Evolutionary conservation across 1,140 invertebrate genomes (phyloP).

Genomic region (Drosophila melanica): DNA sequence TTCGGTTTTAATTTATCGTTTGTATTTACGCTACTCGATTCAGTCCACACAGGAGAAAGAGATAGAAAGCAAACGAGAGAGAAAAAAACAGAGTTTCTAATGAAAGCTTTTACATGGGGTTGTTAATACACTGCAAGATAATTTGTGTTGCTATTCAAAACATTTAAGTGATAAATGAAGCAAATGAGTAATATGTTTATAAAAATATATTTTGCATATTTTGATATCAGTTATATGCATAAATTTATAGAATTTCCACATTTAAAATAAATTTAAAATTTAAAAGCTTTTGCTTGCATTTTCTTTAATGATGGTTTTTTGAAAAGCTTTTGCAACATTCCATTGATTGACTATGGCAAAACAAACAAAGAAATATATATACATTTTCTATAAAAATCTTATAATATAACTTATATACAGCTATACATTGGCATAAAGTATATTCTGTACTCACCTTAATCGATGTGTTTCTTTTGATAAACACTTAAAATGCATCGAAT

Average conservation of each 20-base stretch:
- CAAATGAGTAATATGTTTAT: too few relatives aligned
- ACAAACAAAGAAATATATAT: too few relatives aligned
- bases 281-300: too few relatives aligned
- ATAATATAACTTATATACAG: too few relatives aligned
- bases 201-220: too few relatives aligned
- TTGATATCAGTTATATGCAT: too few relatives aligned
- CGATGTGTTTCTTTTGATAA: slow-evolving; percentile 14
- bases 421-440: neutral
- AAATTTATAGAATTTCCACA: too few relatives aligned
- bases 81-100: slow-evolving; percentile 1
- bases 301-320: too few relatives aligned
- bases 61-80: neutral
- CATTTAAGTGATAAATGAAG: neutral
- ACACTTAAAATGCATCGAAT: slow-evolving; percentile 42
- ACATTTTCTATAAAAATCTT: too few relatives aligned
- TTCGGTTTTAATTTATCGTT: slow-evolving; percentile 66
- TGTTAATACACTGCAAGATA: slow-evolving; percentile 55
- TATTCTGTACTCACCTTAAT: slow-evolving; percentile 28
- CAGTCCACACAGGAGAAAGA: slow-evolving; percentile 32
- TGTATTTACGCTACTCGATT: slow-evolving; percentile 61
- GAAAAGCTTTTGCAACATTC: too few relatives aligned
- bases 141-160: neutral
- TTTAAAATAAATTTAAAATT: too few relatives aligned
- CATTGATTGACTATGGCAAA: neutral
- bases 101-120: slow-evolving; percentile 43